Base-by-base conservation (phyloP, 2,888 invertebrate species). In the Nezara viridula region DNA sequence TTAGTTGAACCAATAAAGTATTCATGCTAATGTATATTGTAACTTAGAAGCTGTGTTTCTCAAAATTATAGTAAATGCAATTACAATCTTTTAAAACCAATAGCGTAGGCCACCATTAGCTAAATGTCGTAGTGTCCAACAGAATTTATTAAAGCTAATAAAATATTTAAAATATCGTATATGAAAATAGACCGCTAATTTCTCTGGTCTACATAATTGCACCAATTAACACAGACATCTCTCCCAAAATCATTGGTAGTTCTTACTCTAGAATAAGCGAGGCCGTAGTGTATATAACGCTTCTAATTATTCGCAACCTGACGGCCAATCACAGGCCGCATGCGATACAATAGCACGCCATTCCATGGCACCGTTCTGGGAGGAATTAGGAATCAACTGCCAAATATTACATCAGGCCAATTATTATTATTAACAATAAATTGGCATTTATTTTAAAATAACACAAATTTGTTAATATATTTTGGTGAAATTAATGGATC, bases 271-370 rank as follows among this genome's bases (percentile, higher is more conserved):
- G 14, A 60, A 66, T 5, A 32, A 32, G 32, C 19, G 5, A 16
- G 19, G 16, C 16, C 9, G 1, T 73, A 73, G 32, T 37, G 66
- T 37, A 37, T 73, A 73, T 19, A 73, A 37, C 19, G 37, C 66
- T 73, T 73, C 66, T 73, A 37, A 73, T 73, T 73, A 73, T 37
- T 73, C 37, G 32, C 32, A 73, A 73, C 19, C 32, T 73, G 32
- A 37, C 32, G 19, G 32, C 2, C 19, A 37, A 73, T 73, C 19
- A 73, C 19, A 73, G 32, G 19, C 7, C 16, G 19, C 66, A 73
- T 73, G 66, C 66, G 19, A 37, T 37, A 73, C 66, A 19, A 1
- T 32, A 73, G n/a, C 66, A 73, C 66, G 32, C 66, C 19, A 73
- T 73, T 32, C 19, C 19, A 73, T 19, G n/a, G 37, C 32, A 6